Evolutionary conservation across 2,888 invertebrate genomes (phyloP).

Genomic region (Hypercompe scribonia): DNA sequence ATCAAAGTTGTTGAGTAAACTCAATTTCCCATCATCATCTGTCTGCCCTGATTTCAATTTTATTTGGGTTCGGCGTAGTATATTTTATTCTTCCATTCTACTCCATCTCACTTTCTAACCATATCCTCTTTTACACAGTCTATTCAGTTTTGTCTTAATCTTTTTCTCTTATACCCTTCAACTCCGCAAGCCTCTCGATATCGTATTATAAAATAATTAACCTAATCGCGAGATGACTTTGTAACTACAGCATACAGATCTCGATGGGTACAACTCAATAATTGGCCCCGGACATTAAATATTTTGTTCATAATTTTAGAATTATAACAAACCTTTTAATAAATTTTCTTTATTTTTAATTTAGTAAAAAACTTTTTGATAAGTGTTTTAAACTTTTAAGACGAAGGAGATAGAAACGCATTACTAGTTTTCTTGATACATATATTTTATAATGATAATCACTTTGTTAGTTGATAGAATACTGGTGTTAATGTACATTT

Average conservation of each 20-base stretch:
- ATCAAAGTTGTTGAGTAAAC: neutral
- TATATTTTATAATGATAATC: neutral
- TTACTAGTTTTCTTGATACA: neutral
- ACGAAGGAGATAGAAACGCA: neutral
- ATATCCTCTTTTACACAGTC: no score
- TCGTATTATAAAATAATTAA: no score
- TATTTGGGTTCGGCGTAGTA: no score
- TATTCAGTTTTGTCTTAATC: no score
- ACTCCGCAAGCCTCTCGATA: neutral
- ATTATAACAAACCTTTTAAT: no score
- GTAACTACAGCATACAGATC: neutral
- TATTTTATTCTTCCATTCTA: no score
- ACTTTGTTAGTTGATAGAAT: neutral
- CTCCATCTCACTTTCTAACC: no score
- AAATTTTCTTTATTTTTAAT: no score
- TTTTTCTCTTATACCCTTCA: no score
- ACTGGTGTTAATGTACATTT: slow-evolving; percentile 16
- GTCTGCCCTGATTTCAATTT: no score
- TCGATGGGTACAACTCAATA: no score
- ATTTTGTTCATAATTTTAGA: neutral
- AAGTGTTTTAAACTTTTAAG: neutral
- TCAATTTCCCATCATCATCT: no score
- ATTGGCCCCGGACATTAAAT: neutral
- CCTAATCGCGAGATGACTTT: neutral
- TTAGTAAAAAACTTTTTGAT: neutral